Base-by-base conservation (phyloP, 1,140 invertebrate species). In the Pachypsylla venusta region DNA sequence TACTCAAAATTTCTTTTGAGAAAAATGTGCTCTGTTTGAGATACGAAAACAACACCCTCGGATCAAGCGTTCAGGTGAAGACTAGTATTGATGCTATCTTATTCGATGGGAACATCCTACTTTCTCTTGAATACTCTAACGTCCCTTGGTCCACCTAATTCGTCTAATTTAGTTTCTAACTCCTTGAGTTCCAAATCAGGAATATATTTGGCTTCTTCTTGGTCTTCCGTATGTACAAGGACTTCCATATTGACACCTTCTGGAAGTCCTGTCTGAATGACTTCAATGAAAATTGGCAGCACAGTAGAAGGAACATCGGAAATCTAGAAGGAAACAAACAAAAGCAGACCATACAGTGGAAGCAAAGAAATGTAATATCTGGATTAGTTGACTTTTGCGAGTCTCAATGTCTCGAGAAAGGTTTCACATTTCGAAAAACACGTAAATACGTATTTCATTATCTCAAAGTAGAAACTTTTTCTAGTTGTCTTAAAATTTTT, bases 111-210 rank as follows among this genome's bases (percentile, higher is more conserved):
- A 54, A 58, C 19, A 58, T 5, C 19, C 4, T 56, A 60, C 25
- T 27, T 30, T 27, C 35, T 56, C 19, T 60, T 14, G 20, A 27
- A 12, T 14, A 16, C 19, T 53, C 20, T 10, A 1, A n/a, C 1
- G 20, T 30, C 59, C 7, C 65, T 67, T 53, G 72, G 70, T 1
- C 77, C 77, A 2, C 78, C 78, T 73, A 82, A 75, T 14, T 76
- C 62, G n/a, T 66, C 61, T 16, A 68, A 26, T 60, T 87, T 76
- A 48, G 76, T 69, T 69, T 87, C 84, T 4, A 90, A 74, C n/a
- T 81, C 76, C 14, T 83, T 64, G 2, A 93, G 73, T 69, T 88
- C 77, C 60, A 79, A 81, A 69, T 91, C 87, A 1, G 88, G 87
- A 48, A 93, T 75, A 70, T 85, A 89, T 53, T 86, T 76, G 22